Conservation (phyloP, 2,113 vertebrate genomes). For the Channa maculata region DNA sequence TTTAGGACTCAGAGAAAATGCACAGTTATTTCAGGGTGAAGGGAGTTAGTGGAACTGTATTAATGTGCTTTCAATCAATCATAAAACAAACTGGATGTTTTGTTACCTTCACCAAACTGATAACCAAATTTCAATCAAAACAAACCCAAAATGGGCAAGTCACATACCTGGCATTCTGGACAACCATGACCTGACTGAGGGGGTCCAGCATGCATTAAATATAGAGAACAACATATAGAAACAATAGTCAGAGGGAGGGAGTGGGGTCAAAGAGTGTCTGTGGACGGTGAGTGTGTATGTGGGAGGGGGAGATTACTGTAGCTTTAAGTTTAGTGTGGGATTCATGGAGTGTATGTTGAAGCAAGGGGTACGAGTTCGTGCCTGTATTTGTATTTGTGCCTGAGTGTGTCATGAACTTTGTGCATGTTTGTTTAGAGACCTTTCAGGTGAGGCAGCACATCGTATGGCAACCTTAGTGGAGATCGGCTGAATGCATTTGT, state of each 20-base stretch:
- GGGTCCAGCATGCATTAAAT: slow-evolving; percentile 88
- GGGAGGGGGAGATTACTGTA: slow-evolving; percentile 20
- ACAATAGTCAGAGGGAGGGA: slow-evolving; percentile 81
- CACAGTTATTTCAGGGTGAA: slow-evolving; percentile 19
- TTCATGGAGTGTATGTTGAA: slow-evolving; percentile 11
- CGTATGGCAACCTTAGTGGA: slow-evolving; percentile 26
- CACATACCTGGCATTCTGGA: slow-evolving; percentile 98
- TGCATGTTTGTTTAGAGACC: slow-evolving; percentile 35
- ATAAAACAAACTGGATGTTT: slow-evolving; percentile 25
- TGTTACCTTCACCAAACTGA: slow-evolving; percentile 62
- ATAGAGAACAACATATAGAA: slow-evolving; percentile 84
- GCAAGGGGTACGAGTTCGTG: background rate
- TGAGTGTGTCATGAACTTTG: slow-evolving; percentile 30
- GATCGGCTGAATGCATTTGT: slow-evolving; percentile 8
- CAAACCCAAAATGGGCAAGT: slow-evolving; percentile 73
- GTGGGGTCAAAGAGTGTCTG: slow-evolving; percentile 67
- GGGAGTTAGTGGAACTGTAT: slow-evolving; percentile 54
- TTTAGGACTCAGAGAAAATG: slow-evolving; percentile 26
- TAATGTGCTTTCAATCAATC: slow-evolving; percentile 20
- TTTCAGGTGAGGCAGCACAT: slow-evolving; percentile 47
- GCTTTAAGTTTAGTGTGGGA: slow-evolving; percentile 7
- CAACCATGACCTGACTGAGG: slow-evolving; percentile 99
- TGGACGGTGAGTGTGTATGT: slow-evolving; percentile 57
- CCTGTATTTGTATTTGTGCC: slow-evolving; percentile 29
- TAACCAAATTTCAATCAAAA: slow-evolving; percentile 68